phyloP scores from a whole-genome alignment of 64 coral and sea anemone species.

The Montipora foliosa region DNA sequence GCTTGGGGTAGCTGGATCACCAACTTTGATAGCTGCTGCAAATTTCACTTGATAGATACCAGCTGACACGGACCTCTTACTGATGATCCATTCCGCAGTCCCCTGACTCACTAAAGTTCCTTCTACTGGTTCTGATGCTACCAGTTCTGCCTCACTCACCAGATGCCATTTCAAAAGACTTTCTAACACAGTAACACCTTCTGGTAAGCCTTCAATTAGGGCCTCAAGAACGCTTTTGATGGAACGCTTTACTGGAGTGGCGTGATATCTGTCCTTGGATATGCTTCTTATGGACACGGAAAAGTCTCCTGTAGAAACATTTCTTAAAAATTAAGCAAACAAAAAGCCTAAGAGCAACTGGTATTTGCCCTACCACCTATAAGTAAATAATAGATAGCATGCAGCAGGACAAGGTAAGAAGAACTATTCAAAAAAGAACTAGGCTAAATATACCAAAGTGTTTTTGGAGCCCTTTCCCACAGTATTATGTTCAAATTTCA shows the following conservation, averaged over 20 bases:
- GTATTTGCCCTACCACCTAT: too few relatives aligned
- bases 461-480: too few relatives aligned
- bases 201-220: neutral
- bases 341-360: too few relatives aligned
- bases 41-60: constrained; percentile 33
- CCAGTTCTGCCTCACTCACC: constrained; percentile 15
- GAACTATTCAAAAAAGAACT: too few relatives aligned
- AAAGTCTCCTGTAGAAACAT: constrained; percentile 14
- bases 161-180: constrained; percentile 4
- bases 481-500: too few relatives aligned
- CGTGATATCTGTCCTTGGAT: constrained; percentile 14
- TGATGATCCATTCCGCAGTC: constrained; percentile 1
- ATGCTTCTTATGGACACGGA: neutral
- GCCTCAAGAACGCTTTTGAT: neutral
- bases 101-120: constrained; percentile 14
- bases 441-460: too few relatives aligned
- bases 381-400: too few relatives aligned
- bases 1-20: neutral
- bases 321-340: too few relatives aligned
- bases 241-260: neutral
- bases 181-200: neutral
- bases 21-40: neutral
- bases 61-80: neutral
- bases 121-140: neutral
- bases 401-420: too few relatives aligned